A percentile compares a stretch with the other conserved stretches of the same genome.
Conservation (phyloP, 1,140 invertebrate species). For the Nephila pilipes region DNA sequence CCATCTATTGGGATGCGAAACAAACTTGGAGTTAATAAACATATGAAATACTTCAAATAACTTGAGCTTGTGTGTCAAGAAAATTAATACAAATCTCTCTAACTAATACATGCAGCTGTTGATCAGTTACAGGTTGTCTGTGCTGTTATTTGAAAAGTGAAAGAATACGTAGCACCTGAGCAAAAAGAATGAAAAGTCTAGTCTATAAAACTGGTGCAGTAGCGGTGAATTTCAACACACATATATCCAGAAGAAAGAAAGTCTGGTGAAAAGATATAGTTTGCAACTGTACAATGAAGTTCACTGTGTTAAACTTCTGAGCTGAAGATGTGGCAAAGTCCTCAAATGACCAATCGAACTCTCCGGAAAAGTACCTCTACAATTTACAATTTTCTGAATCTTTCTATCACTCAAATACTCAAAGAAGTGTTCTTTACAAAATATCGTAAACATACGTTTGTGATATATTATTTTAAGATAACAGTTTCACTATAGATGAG, state of each 20-base stretch:
- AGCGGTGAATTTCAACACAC: background rate
- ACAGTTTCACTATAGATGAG: background rate
- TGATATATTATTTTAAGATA: background rate
- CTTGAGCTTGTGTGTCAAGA: background rate
- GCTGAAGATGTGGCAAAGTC: background rate
- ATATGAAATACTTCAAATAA: background rate
- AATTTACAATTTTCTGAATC: background rate
- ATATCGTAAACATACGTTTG: conserved; percentile 16
- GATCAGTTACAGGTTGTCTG: background rate
- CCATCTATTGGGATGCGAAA: background rate
- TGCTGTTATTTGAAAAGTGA: background rate
- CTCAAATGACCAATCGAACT: background rate
- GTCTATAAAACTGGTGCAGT: background rate
- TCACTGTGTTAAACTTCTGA: background rate
- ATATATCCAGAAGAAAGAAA: background rate
- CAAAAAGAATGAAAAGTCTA: background rate
- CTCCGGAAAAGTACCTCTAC: background rate
- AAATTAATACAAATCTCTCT: background rate
- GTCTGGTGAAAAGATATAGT: background rate
- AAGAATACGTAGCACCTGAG: conserved; percentile 7
- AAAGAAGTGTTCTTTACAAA: conserved; percentile 19
- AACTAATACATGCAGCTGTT: conserved; percentile 10
- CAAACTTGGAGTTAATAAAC: background rate
- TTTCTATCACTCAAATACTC: background rate
- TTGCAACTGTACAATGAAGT: background rate